Evolutionary conservation across 2,113 vertebrate genomes (phyloP).

Genomic region (Leiothrix lutea): DNA sequence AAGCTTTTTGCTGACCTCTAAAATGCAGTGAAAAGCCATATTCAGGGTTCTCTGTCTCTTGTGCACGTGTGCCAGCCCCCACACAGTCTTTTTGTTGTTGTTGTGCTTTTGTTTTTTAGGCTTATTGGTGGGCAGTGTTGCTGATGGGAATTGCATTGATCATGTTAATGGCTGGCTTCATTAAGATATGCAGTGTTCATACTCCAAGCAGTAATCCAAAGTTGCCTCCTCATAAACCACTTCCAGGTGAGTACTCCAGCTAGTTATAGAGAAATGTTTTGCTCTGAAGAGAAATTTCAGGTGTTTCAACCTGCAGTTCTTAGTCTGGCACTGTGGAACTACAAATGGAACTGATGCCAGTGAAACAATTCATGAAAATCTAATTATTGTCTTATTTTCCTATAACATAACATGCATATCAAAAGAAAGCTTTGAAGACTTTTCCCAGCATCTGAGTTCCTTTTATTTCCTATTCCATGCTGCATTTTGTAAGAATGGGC

Average conservation of each 20-base stretch:
- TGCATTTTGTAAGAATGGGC: background rate
- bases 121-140: constrained; percentile 96
- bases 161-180: constrained; percentile 98
- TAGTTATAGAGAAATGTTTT: background rate
- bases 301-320: background rate
- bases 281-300: background rate
- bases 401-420: background rate
- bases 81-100: background rate
- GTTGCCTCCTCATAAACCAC: constrained; percentile 91
- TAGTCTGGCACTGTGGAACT: background rate
- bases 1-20: background rate
- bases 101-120: constrained; percentile 71
- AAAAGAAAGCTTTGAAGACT: background rate
- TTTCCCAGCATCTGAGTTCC: background rate
- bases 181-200: constrained; percentile 97
- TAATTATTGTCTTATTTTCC: background rate
- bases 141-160: constrained; percentile 97
- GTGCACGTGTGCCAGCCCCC: background rate
- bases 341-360: background rate
- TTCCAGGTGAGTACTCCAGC: constrained; percentile 83
- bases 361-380: background rate
- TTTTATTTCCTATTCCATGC: background rate
- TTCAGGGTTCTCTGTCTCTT: background rate
- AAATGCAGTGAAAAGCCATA: background rate
- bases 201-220: constrained; percentile 98